Evolutionary conservation across 2,113 vertebrate genomes (phyloP).

Genomic region (Zosterops pallidus): DNA sequence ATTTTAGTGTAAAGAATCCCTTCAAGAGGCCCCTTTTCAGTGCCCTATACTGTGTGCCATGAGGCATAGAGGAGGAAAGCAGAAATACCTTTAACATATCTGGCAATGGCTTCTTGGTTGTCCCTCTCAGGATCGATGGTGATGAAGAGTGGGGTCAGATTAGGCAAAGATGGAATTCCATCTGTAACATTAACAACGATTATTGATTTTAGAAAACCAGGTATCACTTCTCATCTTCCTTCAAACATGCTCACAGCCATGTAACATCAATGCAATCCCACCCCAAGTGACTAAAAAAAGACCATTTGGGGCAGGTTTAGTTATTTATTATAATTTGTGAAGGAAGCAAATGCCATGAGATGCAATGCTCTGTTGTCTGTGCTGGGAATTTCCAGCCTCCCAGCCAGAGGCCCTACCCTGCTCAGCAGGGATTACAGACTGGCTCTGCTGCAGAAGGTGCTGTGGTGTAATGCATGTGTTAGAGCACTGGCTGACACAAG

Average conservation of each 20-base stretch:
- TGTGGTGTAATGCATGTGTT: fast-evolving
- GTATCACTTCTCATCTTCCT: background rate
- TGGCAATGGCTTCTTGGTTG: slow-evolving; percentile 83
- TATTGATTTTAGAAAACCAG: background rate
- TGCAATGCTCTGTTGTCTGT: fast-evolving
- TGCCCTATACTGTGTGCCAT: background rate
- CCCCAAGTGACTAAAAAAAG: background rate
- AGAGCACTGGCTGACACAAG: background rate
- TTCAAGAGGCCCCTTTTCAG: background rate
- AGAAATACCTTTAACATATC: slow-evolving; percentile 88
- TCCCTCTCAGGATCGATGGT: slow-evolving; percentile 95
- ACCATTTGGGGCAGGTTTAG: background rate
- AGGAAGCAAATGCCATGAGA: background rate
- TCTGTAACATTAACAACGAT: slow-evolving; percentile 72
- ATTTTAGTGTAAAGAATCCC: background rate
- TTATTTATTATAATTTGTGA: background rate
- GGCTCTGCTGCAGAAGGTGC: background rate
- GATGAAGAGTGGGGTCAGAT: slow-evolving; percentile 91
- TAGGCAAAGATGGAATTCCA: slow-evolving; percentile 82
- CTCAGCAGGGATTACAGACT: background rate
- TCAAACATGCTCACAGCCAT: background rate
- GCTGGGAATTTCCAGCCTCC: background rate
- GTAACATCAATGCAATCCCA: background rate
- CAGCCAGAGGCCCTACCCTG: background rate
- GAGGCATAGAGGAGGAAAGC: background rate